phyloP scores from a whole-genome alignment of 2,888 invertebrate species.

The Xestia c-nigrum region DNA sequence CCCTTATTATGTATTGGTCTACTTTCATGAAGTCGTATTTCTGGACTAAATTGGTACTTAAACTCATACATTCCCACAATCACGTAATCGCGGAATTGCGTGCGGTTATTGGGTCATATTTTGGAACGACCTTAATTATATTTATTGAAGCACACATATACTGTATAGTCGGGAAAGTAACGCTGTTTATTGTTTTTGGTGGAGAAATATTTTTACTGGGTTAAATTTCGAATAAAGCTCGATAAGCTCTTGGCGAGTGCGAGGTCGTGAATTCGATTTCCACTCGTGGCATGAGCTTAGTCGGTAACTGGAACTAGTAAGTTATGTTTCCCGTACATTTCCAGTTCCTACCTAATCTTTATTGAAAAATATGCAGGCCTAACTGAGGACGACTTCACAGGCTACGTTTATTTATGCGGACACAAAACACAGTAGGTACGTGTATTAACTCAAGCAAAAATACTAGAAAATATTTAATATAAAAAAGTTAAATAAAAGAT shows the following conservation, averaged over 20 bases:
- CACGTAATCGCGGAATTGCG: constrained; percentile 73
- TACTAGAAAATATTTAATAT: too few species aligned
- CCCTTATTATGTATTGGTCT: not conserved
- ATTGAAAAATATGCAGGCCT: not conserved
- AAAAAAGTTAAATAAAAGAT: too few species aligned
- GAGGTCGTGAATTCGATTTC: constrained; percentile 25
- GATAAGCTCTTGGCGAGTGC: constrained; percentile 12
- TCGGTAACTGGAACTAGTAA: constrained; percentile 9
- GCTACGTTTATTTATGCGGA: too few species aligned
- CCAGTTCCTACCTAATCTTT: not conserved
- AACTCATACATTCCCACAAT: constrained; percentile 60
- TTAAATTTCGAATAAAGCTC: constrained; percentile 13
- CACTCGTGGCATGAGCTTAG: constrained; percentile 2
- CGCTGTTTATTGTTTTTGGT: constrained; percentile 17
- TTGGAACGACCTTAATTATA: constrained; percentile 70
- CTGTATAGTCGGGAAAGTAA: constrained; percentile 26
- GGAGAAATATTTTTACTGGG: constrained; percentile 7
- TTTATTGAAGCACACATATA: constrained; percentile 54
- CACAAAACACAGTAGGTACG: too few species aligned
- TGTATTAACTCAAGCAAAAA: too few species aligned
- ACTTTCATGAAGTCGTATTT: constrained; percentile 42
- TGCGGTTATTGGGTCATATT: constrained; percentile 70
- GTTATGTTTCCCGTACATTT: not conserved
- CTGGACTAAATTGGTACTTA: constrained; percentile 44
- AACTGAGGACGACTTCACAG: too few species aligned